Base-by-base conservation (phyloP, 1,140 invertebrate genomes). In the Drosophila repletoides region DNA sequence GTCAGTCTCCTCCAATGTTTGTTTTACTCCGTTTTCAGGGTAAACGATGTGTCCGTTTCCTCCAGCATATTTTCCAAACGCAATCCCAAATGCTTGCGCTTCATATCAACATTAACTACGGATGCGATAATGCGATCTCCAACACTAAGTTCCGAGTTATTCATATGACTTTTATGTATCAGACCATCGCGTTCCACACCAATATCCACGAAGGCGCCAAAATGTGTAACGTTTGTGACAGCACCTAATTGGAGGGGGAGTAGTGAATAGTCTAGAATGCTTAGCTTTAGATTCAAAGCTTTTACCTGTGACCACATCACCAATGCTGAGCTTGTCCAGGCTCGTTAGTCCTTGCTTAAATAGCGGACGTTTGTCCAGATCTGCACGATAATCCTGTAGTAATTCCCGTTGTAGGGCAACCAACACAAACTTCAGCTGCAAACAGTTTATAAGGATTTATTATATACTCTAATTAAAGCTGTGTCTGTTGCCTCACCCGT, bases 161-260 rank as follows among this genome's bases (percentile, higher is more conserved):
- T 92, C 88, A 95, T 91, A 51, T 94, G 92, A 40, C 91, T 94
- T 0, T 88, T 90, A 65, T 96, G 96, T 34, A 98, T 93, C 12
- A 98, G 91, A 0, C 95, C 97, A 90, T 95, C 92, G 33, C 88
- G 92, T 2, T 93, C 95, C 0, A 98, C 94, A 0, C 97, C 97
- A 64, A 97, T 93, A 88, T 98, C 97, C 2, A 98, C 95, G 90
- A 98, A 98, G 31, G 94, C 93, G 9, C 97, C 97, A 90, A 98
- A 98, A 67, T 96, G 94, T 0, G 96, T 97, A 0, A 96, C 94
- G 90, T 98, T 98, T 3, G 92, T 92, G 0, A 97, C 94, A 1
- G 93, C 92, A 12, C 95, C 63, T 66, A 24, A 31, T 10, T 5
- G 9, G 9, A 46, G 4, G n/a, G n/a, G n/a, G n/a, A n/a, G n/a